Base-by-base conservation (phyloP, 2,888 invertebrate genomes). In the Pammene fasciana region DNA sequence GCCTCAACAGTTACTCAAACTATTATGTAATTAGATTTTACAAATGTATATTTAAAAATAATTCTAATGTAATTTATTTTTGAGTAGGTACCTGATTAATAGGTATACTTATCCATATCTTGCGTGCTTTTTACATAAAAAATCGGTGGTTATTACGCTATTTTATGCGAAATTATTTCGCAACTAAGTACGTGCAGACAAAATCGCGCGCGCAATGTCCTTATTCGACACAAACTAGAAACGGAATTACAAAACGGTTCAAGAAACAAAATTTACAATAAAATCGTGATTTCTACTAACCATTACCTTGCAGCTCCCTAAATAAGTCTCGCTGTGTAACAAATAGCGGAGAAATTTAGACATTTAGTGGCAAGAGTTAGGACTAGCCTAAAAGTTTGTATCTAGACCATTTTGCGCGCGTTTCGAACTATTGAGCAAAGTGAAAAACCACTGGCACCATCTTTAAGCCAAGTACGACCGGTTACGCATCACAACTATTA, bases 71-170 rank as follows among this genome's bases (percentile, higher is more conserved):
- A n/a, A 48, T 59, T 9, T 16, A 45, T 26, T 43, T 43, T 6
- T 26, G 26, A 26, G 26, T 26, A 26, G 26, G 26, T 26, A 26
- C 26, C 26, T 26, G 4, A 26, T 26, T 26, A 1, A 26, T 26
- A 26, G 26, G 26, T 26, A 26, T 26, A 26, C 26, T n/a, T 26
- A 26, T 26, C 26, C 26, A 26, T 26, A 26, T 26, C 26, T 26
- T 26, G 26, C 26, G 4, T 26, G 56, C 41, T 43, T 8, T 43
- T 36, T 56, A 34, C 43, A n/a, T 34, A 43, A 14, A 38, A 45
- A 38, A 64, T 68, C 64, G 68, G 68, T 68, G 64, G 64, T 68
- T 59, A 52, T 50, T 18, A 43, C 41, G 8, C 43, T 56, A 50
- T 61, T 46, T 52, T 50, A 38, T 41, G 50, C 38, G 10, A 38